Evolutionary conservation across 2,888 invertebrate species (phyloP), one percentile per base, ranked within the genome.

Genomic region (Trissolcus brochymenae): DNA sequence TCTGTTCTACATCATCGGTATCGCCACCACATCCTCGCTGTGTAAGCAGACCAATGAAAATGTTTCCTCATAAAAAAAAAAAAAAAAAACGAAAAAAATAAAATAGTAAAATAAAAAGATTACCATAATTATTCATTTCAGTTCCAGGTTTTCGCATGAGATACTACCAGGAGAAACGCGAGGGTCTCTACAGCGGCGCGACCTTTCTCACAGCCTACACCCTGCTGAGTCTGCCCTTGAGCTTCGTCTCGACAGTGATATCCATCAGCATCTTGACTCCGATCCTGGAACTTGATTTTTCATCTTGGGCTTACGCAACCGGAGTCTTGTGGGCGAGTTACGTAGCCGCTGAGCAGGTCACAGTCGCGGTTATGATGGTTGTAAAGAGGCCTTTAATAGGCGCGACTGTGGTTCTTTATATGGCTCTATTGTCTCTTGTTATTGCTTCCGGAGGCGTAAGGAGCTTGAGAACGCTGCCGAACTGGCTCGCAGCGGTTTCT

Each of bases 101-200:
- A 14, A 46, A 46, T n/a, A n/a, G n/a, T 46, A 7, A 9, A 6
- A 4, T 0, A 4, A 14, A 16, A 16, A 2, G 4, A 46, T 46
- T 46, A n/a, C 16, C 13, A 3, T 40, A 35, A 35, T 11, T 35
- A 2, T 55, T 55, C 21, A 55, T 65, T 70, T n/a, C 25, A 95
- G 95, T 93, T 90, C 94, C 95, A 2, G 93, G 93, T 40, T 95
- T 95, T 90, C 91, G 97, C n/a, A 96, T 95, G n/a, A 91, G 96
- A 49, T 97, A 96, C 89, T 96, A 96, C 81, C 96, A 97, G 86
- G 98, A 98, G 85, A 93, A 95, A 0, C 94, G 96, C 62, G 96
- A 97, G 88, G 96, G 96, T 0, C 90, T 96, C 0, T 98, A 98
- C 88, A 94, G 95, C 2, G 97, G 97, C 0, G 94, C 95, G 0